Evolutionary conservation across 2,113 vertebrate genomes (phyloP).

Genomic region (Scophthalmus maximus): DNA sequence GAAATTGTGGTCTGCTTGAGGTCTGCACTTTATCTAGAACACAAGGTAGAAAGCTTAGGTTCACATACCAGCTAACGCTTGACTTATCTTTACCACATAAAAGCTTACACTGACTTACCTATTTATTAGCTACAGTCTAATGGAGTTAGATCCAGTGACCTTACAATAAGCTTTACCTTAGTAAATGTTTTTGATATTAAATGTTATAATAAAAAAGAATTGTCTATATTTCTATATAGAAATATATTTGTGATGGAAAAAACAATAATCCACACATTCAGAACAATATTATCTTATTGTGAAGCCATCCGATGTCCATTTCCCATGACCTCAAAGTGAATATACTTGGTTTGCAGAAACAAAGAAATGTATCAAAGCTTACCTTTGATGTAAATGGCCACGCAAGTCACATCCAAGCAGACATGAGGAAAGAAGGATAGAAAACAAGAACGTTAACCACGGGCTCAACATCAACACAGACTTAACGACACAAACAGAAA

Average conservation of each 20-base stretch:
- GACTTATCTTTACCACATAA: not conserved
- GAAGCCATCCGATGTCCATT: not conserved
- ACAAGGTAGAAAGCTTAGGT: not conserved
- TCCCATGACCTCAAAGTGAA: conserved; percentile 21
- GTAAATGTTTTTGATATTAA: too few relatives aligned
- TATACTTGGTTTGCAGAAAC: conserved; percentile 10
- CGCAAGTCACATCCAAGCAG: conserved; percentile 28
- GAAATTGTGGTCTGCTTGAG: conserved; percentile 10
- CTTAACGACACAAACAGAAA: conserved; percentile 29
- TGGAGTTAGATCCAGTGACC: not conserved
- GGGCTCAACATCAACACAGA: conserved; percentile 27
- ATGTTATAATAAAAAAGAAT: too few relatives aligned
- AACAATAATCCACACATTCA: not conserved
- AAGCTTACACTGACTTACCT: not conserved
- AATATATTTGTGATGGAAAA: not conserved
- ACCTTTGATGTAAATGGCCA: conserved; percentile 60
- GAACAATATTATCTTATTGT: not conserved
- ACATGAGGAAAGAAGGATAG: conserved; percentile 58
- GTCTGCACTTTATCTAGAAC: conserved; percentile 9
- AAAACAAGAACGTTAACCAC: conserved; percentile 40
- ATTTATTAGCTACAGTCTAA: not conserved
- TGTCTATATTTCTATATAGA: too few relatives aligned
- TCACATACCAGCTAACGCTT: not conserved
- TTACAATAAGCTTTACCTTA: not conserved
- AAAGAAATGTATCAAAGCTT: conserved; percentile 35